These are phyloP conservation scores for Forbesichthys agassizii DNA, from an alignment of 2,113 vertebrate species.

Conservation along the genomic window DNA sequence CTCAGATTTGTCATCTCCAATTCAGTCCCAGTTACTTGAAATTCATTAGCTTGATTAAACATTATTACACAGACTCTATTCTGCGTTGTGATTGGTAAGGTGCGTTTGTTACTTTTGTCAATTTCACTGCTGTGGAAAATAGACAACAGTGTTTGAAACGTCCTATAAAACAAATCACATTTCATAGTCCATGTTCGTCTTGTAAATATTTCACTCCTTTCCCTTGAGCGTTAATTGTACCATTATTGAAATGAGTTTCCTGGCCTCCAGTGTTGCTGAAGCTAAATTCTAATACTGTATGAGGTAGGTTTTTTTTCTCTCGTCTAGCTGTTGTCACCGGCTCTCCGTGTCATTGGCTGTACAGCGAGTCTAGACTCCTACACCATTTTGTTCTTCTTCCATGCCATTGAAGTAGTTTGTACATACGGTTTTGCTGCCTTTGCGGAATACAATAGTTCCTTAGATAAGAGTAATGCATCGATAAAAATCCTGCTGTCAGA, in stretches of 20 bases:
- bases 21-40: conserved; percentile 6
- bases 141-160: neutral
- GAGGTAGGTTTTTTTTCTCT: neutral
- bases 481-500: no score
- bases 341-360: no score
- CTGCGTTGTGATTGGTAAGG: neutral
- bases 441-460: no score
- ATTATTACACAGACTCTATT: conserved; percentile 2
- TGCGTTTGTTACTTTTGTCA: neutral
- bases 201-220: neutral
- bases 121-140: neutral
- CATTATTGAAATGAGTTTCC: neutral
- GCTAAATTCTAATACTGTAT: neutral
- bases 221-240: neutral
- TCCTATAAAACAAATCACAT: neutral
- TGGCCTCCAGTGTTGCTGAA: neutral
- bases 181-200: neutral
- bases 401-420: no score
- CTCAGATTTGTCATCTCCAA: conserved; percentile 7
- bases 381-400: no score
- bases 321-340: neutral
- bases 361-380: no score
- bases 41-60: conserved; percentile 20
- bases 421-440: no score
- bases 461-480: no score